phyloP scores from a whole-genome alignment of 2,888 invertebrate genomes.

The Patella depressa region DNA sequence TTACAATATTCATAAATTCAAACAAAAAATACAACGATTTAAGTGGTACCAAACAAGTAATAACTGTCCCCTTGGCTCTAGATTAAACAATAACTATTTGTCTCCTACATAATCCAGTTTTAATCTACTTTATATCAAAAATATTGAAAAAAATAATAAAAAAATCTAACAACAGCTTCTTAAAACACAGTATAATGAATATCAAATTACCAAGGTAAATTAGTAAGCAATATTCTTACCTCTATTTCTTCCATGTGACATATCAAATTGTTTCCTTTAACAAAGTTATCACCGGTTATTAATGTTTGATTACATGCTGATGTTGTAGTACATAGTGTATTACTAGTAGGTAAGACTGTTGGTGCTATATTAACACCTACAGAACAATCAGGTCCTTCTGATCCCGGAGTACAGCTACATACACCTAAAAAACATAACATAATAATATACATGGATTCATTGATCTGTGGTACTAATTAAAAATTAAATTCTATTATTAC shows the following conservation, averaged over 20 bases:
- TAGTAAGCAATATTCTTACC: conserved; percentile 34
- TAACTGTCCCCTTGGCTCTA: no score
- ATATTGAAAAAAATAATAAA: no score
- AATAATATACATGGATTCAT: neutral
- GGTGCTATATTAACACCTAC: conserved; percentile 41
- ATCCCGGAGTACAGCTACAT: conserved; percentile 46
- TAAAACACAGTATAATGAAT: no score
- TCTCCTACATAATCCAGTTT: no score
- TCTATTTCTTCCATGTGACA: conserved; percentile 50
- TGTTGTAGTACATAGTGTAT: conserved; percentile 20
- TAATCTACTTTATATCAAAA: no score
- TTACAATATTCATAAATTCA: no score
- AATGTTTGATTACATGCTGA: conserved; percentile 37
- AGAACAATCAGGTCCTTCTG: conserved; percentile 50
- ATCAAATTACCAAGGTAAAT: no score
- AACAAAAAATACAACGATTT: no score
- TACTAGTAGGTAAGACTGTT: conserved; percentile 24
- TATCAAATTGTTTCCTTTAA: conserved; percentile 29
- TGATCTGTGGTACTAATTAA: neutral
- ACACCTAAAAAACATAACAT: conserved; percentile 38
- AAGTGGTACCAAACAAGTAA: no score
- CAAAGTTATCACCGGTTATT: conserved; percentile 47
- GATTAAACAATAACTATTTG: no score
- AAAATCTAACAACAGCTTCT: no score
- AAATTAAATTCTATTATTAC: neutral